Evolutionary conservation across 2,113 vertebrate species (phyloP).

Genomic region (Nibea albiflora): DNA sequence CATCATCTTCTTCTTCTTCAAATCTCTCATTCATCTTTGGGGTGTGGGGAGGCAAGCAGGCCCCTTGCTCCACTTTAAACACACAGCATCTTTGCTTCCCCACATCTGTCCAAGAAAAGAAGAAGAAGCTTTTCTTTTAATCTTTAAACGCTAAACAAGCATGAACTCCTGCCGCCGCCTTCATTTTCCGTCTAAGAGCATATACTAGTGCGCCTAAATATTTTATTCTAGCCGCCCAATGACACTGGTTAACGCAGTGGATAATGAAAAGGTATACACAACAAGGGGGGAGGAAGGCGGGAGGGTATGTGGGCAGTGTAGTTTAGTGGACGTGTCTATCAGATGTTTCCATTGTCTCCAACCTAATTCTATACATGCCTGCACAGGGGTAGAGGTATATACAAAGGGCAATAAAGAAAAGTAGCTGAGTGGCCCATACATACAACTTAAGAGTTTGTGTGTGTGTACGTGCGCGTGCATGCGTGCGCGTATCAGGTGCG

Average conservation of each 20-base stretch:
- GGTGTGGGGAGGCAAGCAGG: conserved; percentile 8
- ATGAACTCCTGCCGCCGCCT: conserved; percentile 76
- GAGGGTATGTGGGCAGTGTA: conserved; percentile 32
- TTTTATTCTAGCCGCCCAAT: conserved; percentile 82
- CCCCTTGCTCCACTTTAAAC: conserved; percentile 65
- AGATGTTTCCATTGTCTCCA: conserved; percentile 36
- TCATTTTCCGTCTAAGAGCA: conserved; percentile 85
- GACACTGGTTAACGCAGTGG: conserved; percentile 80
- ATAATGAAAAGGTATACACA: conserved; percentile 79
- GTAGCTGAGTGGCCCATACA: not conserved
- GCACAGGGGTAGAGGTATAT: conserved; percentile 9
- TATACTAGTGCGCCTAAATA: conserved; percentile 84
- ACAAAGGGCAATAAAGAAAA: conserved; percentile 18
- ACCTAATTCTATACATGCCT: not conserved
- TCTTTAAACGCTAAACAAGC: conserved; percentile 87
- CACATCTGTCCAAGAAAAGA: conserved; percentile 75
- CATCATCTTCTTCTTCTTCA: conserved; percentile 18
- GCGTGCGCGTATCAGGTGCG: conserved; percentile 3
- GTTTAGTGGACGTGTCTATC: conserved; percentile 65
- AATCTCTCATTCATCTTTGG: conserved; percentile 34
- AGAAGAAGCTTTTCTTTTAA: conserved; percentile 79
- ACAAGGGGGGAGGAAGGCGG: not conserved
- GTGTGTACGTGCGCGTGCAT: not conserved
- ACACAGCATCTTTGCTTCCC: conserved; percentile 66
- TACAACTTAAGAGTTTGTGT: not conserved